Conservation (phyloP, 2,113 vertebrate genomes). For the Ahaetulla prasina region DNA sequence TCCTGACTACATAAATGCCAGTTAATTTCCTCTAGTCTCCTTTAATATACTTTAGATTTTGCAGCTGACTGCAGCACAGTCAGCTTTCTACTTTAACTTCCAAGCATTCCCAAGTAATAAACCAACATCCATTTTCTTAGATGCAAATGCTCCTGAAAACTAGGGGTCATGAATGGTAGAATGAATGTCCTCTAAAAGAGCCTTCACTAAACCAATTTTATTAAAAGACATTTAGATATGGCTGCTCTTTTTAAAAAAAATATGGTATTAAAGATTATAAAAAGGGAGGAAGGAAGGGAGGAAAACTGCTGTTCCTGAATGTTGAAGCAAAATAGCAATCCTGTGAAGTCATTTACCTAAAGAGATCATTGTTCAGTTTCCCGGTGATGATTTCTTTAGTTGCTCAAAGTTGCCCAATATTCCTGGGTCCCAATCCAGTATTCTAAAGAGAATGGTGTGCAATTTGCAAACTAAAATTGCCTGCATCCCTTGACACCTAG, state of each 20-base stretch:
- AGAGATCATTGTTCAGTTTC: not conserved
- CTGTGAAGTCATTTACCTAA: not conserved
- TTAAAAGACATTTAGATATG: not conserved
- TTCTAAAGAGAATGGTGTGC: not conserved
- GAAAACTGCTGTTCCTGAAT: not conserved
- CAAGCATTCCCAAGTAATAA: not conserved
- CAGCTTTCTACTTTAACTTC: not conserved
- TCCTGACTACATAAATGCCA: not conserved
- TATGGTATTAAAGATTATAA: not conserved
- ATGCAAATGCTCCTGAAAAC: not conserved
- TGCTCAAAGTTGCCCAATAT: not conserved
- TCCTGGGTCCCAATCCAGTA: not conserved
- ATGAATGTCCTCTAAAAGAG: not conserved
- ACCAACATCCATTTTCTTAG: not conserved
- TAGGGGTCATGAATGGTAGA: not conserved
- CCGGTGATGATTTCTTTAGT: not conserved
- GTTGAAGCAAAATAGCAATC: not conserved
- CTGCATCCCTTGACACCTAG: not conserved
- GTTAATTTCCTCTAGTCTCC: not conserved
- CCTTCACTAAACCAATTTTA: not conserved
- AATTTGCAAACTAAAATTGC: not conserved
- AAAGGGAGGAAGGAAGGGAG: not conserved
- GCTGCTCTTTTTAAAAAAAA: not conserved
- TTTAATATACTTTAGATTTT: not conserved
- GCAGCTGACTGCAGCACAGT: not conserved